phyloP scores from a whole-genome alignment of 2,888 invertebrate species.

The Drosophila emarginata region DNA sequence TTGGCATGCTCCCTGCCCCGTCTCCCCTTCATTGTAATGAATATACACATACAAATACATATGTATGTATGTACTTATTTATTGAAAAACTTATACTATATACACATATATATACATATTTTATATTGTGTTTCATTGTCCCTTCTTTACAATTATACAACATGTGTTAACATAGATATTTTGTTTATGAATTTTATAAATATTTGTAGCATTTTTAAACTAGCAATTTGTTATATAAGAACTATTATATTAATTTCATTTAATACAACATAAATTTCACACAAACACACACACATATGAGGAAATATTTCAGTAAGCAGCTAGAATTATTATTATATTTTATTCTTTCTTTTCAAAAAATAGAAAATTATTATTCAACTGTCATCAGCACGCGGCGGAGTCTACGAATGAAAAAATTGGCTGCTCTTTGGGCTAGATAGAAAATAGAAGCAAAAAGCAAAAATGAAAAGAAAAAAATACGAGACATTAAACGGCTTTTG shows the following conservation, averaged over 20 bases:
- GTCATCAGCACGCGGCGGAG: slow-evolving; percentile 54
- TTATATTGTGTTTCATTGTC: slow-evolving; percentile 27
- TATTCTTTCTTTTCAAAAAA: not conserved
- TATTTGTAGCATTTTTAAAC: slow-evolving; percentile 10
- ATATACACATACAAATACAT: not conserved
- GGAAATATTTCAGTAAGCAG: not conserved
- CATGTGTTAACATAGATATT: slow-evolving; percentile 37
- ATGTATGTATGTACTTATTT: slow-evolving; percentile 15
- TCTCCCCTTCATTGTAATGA: slow-evolving; percentile 1
- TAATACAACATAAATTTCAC: not conserved
- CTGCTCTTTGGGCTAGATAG: slow-evolving; percentile 5
- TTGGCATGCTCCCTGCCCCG: slow-evolving; percentile 9
- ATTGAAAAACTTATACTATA: too few relatives aligned
- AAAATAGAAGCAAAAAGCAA: slow-evolving; percentile 14
- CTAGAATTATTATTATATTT: slow-evolving; percentile 2
- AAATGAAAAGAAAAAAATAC: slow-evolving; percentile 15
- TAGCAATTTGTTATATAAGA: slow-evolving; percentile 15
- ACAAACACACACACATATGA: not conserved
- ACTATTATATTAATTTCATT: not conserved
- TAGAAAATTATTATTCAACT: slow-evolving; percentile 53
- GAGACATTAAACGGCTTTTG: slow-evolving; percentile 38
- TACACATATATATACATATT: slow-evolving; percentile 5
- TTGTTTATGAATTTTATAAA: slow-evolving; percentile 20
- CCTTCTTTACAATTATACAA: slow-evolving; percentile 39
- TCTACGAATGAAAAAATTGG: slow-evolving; percentile 55